Evolutionary conservation across 1,140 invertebrate species (phyloP).

Genomic region (Papilio dardanus): DNA sequence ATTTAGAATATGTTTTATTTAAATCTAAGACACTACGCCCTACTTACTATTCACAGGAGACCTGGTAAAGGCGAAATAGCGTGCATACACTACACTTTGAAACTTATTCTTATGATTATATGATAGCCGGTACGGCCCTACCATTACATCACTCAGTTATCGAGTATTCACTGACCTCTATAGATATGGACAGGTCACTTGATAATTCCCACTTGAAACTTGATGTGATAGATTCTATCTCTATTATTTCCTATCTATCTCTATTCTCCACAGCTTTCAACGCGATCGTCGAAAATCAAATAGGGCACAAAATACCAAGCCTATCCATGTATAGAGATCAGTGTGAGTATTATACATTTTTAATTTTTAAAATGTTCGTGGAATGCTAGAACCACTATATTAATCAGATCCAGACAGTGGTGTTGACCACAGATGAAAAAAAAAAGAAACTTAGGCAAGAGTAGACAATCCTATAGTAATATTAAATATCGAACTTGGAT

Average conservation of each 20-base stretch:
- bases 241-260: no score
- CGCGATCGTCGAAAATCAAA: no score
- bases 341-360: constrained; percentile 30
- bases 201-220: no score
- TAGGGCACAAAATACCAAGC: no score
- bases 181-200: no score
- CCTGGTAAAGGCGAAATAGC: constrained; percentile 76
- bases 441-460: constrained; percentile 65
- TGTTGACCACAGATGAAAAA: constrained; percentile 35
- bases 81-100: constrained; percentile 61
- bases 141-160: no score
- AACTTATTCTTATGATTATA: constrained; percentile 29
- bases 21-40: constrained; percentile 78
- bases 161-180: no score
- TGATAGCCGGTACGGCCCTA: constrained; percentile 66
- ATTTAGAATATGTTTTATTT: constrained; percentile 79
- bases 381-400: constrained; percentile 43
- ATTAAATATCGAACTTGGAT: no score
- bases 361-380: neutral
- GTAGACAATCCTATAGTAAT: constrained; percentile 51
- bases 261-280: no score
- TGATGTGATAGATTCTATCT: no score
- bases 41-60: constrained; percentile 80
- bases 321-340: neutral
- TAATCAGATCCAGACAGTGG: constrained; percentile 53